Percentiles rank a stretch among this genome's conserved stretches.
Conservation (phyloP, 2,888 invertebrate genomes). For the Lycaena phlaeas region DNA sequence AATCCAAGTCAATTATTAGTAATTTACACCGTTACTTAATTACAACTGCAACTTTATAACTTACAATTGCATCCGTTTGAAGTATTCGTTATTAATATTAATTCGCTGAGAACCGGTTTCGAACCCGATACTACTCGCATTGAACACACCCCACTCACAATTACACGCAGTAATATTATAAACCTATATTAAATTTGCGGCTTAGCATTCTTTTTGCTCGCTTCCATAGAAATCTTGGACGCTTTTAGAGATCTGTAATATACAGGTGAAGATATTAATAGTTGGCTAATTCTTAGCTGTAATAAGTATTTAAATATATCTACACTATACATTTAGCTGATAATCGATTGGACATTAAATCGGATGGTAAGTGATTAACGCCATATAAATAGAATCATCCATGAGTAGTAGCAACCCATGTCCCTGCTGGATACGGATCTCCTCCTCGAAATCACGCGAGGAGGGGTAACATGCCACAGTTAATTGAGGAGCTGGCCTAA, state of each 20-base stretch:
- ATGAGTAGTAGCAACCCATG: too few relatives aligned
- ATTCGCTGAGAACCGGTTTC: constrained; percentile 58
- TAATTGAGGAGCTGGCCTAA: too few relatives aligned
- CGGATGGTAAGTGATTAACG: too few relatives aligned
- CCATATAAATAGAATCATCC: too few relatives aligned
- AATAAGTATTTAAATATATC: too few relatives aligned
- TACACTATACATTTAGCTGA: too few relatives aligned
- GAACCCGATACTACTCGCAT: constrained; percentile 11
- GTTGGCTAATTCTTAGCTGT: not conserved
- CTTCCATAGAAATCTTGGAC: not conserved
- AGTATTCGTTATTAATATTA: constrained; percentile 60
- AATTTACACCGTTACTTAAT: constrained; percentile 52
- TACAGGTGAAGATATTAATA: not conserved
- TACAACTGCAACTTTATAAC: constrained; percentile 50
- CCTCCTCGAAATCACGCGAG: too few relatives aligned
- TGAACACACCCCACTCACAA: constrained; percentile 12
- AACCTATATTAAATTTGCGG: constrained; percentile 9
- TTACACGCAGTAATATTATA: constrained; percentile 18
- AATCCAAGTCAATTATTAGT: too few relatives aligned
- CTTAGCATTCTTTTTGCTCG: not conserved
- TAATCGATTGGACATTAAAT: too few relatives aligned
- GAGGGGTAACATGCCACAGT: too few relatives aligned
- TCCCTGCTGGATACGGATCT: too few relatives aligned
- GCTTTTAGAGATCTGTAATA: not conserved
- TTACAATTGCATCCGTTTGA: constrained; percentile 59